These are phyloP conservation scores for Dusona sp. DNA, from an alignment of 2,888 invertebrate genomes.

Conservation along the genomic window DNA sequence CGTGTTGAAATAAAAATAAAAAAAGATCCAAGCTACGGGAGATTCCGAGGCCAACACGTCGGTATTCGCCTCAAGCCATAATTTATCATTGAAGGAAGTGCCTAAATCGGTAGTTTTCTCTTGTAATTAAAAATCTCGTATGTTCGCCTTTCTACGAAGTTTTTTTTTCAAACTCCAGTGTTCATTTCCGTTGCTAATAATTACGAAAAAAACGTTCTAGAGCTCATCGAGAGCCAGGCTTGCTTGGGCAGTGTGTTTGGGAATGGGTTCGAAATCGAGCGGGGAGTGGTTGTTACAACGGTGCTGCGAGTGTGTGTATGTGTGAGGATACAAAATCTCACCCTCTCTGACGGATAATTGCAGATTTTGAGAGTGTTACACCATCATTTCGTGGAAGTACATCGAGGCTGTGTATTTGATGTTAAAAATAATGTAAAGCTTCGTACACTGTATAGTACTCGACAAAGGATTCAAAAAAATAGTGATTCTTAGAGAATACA, in stretches of 20 bases:
- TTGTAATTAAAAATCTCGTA: neutral
- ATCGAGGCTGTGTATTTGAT: neutral
- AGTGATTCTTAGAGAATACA: neutral
- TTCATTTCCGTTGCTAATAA: constrained; percentile 49
- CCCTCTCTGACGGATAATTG: neutral
- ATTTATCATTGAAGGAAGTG: neutral
- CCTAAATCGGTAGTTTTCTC: neutral
- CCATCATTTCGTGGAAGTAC: neutral
- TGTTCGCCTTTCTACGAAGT: constrained; percentile 13
- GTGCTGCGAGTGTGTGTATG: neutral
- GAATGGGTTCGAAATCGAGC: constrained; percentile 41
- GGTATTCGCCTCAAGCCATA: neutral
- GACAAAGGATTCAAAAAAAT: neutral
- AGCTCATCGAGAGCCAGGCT: constrained; percentile 3
- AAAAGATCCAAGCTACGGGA: constrained; percentile 1
- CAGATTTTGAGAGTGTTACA: neutral
- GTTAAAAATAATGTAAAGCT: constrained; percentile 53
- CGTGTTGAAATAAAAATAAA: constrained; percentile 25
- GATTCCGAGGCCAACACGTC: constrained; percentile 10
- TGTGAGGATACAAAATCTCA: neutral
- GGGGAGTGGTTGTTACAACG: constrained; percentile 56
- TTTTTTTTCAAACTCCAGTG: neutral
- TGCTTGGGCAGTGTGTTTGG: constrained; percentile 39
- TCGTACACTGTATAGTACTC: neutral
- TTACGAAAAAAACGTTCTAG: constrained; percentile 27